Base-by-base conservation (phyloP, 2,888 invertebrate genomes). In the Salpingus planirostris region DNA sequence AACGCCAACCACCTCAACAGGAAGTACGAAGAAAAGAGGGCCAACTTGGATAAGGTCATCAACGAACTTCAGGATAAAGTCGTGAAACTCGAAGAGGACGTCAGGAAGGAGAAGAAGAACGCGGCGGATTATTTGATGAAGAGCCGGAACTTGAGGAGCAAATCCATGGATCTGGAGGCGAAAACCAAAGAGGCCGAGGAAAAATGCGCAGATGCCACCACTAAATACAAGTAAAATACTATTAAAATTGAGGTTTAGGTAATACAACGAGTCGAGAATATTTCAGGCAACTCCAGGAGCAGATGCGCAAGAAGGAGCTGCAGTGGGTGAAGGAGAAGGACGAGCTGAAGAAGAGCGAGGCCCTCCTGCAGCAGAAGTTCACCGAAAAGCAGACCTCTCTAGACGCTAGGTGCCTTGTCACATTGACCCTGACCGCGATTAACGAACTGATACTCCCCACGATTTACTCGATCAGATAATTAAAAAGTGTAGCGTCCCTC, bases 141-240 rank as follows among this genome's bases (percentile, higher is more conserved):
- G 29, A 52, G 39, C 68, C 11, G 65, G 66, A 31, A 33, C 48
- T 36, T 69, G 24, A 64, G 60, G 38, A 52, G 54, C 35, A 66
- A 68, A 49, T 51, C 67, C 2, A 58, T 64, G 22, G 66, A 69
- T 10, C 43, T 67, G 15, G 65, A 70, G 42, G 59, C 56, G 15
- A 64, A 64, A 21, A 62, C 62, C 12, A 59, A 60, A 13, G 62
- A 64, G n/a, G 40, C 55, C 7, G 65, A 68, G 40, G 56, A 53
- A n/a, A 60, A 60, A 41, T 50, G 59, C 15, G 47, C 40, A 3
- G 64, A 54, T 44, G 47, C 57, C 7, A 47, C 47, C 11, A 54
- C 42, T 31, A 59, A 57, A 42, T 24, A 59, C 1, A 54, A 47
- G 59, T 59, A 45, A 42, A 46, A 10, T 21, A 21, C 6, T 21